Percentiles rank a stretch among this genome's conserved stretches.
These are phyloP conservation scores for Rhinogobius similis DNA, from an alignment of 2,113 vertebrate species.

Conservation along the genomic window DNA sequence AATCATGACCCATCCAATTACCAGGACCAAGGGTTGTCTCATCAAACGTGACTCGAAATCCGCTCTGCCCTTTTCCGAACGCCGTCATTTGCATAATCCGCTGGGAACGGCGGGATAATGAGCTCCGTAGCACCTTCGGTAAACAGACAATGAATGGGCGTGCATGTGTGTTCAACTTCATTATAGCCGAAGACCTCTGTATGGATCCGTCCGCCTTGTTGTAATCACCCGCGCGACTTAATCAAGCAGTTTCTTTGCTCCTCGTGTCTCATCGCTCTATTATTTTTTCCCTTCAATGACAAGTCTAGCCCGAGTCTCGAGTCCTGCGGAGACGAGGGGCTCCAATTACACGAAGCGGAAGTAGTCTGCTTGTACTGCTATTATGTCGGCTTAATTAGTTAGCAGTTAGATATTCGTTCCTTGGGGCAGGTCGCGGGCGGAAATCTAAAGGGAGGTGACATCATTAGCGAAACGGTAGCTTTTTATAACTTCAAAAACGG, in stretches of 20 bases:
- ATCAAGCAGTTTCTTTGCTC: slow-evolving; percentile 46
- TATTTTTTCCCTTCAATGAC: background rate
- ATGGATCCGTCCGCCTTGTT: slow-evolving; percentile 52
- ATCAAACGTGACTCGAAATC: slow-evolving; percentile 66
- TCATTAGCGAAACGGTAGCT: background rate
- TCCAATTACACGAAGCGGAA: slow-evolving; percentile 9
- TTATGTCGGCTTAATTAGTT: slow-evolving; percentile 14
- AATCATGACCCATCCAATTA: slow-evolving; percentile 71
- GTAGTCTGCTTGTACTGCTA: slow-evolving; percentile 2
- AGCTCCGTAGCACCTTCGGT: slow-evolving; percentile 59
- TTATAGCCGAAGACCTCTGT: slow-evolving; percentile 53
- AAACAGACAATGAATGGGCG: slow-evolving; percentile 36
- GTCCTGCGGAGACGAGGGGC: slow-evolving; percentile 12
- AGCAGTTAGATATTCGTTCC: background rate
- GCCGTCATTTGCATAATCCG: slow-evolving; percentile 72
- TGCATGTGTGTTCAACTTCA: slow-evolving; percentile 43
- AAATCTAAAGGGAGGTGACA: background rate
- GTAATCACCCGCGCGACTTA: slow-evolving; percentile 63
- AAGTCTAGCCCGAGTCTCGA: slow-evolving; percentile 9
- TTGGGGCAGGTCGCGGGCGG: background rate
- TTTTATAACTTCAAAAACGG: background rate
- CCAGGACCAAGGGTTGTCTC: slow-evolving; percentile 57
- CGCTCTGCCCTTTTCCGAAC: slow-evolving; percentile 64
- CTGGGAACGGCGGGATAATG: slow-evolving; percentile 65
- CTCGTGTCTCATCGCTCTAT: background rate